Evolutionary conservation across 2,797 vertebrate species (phyloP).

Genomic region (Anableps anableps): DNA sequence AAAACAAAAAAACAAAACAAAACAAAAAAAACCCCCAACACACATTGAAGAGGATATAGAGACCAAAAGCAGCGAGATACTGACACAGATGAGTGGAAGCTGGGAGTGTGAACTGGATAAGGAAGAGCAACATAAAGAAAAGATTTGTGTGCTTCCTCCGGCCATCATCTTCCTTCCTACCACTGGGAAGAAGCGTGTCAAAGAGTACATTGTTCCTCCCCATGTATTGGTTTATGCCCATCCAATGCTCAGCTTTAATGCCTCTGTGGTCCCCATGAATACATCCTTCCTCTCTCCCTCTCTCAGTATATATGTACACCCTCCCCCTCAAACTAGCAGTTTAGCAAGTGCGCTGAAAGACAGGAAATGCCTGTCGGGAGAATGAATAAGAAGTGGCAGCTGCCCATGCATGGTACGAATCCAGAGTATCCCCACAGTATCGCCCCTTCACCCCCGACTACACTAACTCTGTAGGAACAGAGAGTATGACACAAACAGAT

Average conservation of each 20-base stretch:
- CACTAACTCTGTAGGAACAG: slow-evolving; percentile 11
- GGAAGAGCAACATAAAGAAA: slow-evolving; percentile 62
- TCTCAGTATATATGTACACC: slow-evolving; percentile 29
- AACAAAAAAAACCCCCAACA: too few species aligned
- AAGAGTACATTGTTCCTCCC: slow-evolving; percentile 72
- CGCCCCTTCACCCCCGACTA: slow-evolving; percentile 36
- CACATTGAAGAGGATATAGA: slow-evolving; percentile 10
- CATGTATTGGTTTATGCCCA: slow-evolving; percentile 63
- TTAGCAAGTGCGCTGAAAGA: slow-evolving; percentile 60
- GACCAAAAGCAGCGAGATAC: slow-evolving; percentile 18
- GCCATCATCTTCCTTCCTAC: slow-evolving; percentile 63
- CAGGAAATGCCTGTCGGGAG: slow-evolving; percentile 66
- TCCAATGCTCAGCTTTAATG: slow-evolving; percentile 53
- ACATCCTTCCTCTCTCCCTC: slow-evolving; percentile 26
- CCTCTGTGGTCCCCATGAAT: slow-evolving; percentile 40
- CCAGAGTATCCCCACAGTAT: slow-evolving; percentile 55
- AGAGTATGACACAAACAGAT: slow-evolving; percentile 11
- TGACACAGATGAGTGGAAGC: slow-evolving; percentile 52
- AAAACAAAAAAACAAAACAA: slow-evolving; percentile 30
- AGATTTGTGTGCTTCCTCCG: slow-evolving; percentile 66
- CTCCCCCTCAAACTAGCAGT: slow-evolving; percentile 54
- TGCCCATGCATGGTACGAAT: slow-evolving; percentile 62
- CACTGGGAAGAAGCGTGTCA: slow-evolving; percentile 65
- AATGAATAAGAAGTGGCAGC: slow-evolving; percentile 71
- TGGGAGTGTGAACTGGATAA: slow-evolving; percentile 58